Base-by-base conservation (phyloP, 2,888 invertebrate species). In the Eupithecia insigniata region DNA sequence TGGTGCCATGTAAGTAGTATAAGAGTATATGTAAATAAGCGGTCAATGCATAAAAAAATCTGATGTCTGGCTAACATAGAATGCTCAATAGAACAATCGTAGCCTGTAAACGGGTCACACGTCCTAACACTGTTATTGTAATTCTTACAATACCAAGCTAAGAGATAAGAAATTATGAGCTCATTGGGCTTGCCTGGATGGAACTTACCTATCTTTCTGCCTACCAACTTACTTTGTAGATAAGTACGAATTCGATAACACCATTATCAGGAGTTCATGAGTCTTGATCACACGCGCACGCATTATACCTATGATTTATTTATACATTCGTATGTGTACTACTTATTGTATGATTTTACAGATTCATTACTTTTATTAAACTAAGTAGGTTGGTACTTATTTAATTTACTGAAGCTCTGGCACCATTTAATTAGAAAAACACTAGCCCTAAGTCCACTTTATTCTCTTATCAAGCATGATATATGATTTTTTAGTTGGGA, bases 111-210 rank as follows among this genome's bases (percentile, higher is more conserved):
- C 1, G 26, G 55, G 26, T 12, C 22, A 51, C 55, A 60, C 60
- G 28, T 60, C 18, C 30, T 30, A 18, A 60, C 60, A 60, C 30
- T 60, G 12, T 16, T 30, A 28, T 0, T 28, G 8, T 60, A 16
- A 30, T 16, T 60, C 8, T 2, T 60, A 60, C 30, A 60, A 60
- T 60, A 30, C 60, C 60, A 60, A 60, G 60, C 30, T 18, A 30
- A 60, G 28, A 30, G 60, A 60, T 60, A 60, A 60, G 60, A 30
- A 60, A 30, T 18, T 60, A 30, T 30, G 60, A 60, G 60, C 60
- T 60, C 60, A 60, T 60, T 36, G 62, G 62, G 22, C 55, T 55
- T 26, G 34, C 22, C 32, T 30, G 8, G 60, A 18, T 6, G 60
- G 60, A 28, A 60, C 10, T 30, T 60, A 55, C 26, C 26, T 26